Evolutionary conservation across 2,888 invertebrate genomes (phyloP).

Genomic region (Nomada goodeniana): DNA sequence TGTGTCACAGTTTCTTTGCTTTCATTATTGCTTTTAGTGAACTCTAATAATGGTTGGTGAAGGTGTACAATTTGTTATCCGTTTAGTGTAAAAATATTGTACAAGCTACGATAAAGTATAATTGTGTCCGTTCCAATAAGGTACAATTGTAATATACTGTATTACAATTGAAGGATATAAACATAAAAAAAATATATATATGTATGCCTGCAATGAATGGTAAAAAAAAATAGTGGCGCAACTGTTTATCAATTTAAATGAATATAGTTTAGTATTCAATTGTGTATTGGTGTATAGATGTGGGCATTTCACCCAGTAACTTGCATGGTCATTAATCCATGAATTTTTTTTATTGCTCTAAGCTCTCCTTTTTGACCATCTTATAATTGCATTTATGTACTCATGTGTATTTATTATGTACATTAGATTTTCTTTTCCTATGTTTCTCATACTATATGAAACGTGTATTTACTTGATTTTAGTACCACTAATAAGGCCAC

Average conservation of each 20-base stretch:
- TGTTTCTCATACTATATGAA: conserved; percentile 7
- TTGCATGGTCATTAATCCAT: conserved; percentile 59
- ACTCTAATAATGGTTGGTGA: not conserved
- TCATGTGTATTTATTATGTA: conserved; percentile 40
- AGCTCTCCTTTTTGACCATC: conserved; percentile 20
- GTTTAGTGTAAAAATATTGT: conserved; percentile 25
- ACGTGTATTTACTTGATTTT: conserved; percentile 10
- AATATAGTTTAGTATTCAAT: conserved; percentile 39
- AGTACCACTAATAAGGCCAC: not conserved
- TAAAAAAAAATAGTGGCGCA: conserved; percentile 35
- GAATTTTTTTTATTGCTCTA: conserved; percentile 26
- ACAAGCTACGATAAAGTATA: conserved; percentile 70
- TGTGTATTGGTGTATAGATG: conserved; percentile 48
- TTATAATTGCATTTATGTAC: conserved; percentile 26
- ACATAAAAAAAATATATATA: conserved; percentile 1
- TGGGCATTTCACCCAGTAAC: conserved; percentile 51
- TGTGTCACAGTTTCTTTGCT: conserved; percentile 19
- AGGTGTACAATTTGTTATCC: conserved; percentile 11
- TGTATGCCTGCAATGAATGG: conserved; percentile 30
- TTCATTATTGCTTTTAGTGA: conserved; percentile 21
- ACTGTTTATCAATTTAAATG: conserved; percentile 48
- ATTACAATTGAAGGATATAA: conserved; percentile 27
- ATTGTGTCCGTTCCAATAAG: conserved; percentile 78
- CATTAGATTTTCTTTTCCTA: conserved; percentile 1
- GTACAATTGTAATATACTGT: conserved; percentile 31